Conservation (phyloP, 1,140 invertebrate species). For the Lepidurus couesii region DNA sequence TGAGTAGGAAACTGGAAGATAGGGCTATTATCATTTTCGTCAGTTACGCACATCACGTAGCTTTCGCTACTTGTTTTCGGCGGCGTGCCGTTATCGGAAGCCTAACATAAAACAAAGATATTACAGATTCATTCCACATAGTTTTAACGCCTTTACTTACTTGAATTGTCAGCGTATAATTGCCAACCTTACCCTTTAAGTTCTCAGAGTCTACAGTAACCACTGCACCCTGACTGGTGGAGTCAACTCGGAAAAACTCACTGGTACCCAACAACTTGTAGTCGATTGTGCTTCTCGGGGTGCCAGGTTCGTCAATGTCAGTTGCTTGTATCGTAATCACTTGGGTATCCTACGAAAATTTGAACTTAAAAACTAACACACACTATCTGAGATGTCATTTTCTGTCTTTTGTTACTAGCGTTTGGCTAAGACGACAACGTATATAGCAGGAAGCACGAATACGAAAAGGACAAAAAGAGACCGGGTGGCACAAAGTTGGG, state of each 20-base stretch:
- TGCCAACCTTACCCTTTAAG: constrained; percentile 1
- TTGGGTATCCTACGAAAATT: background rate
- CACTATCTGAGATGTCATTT: background rate
- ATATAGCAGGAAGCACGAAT: too few species aligned
- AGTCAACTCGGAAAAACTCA: constrained; percentile 19
- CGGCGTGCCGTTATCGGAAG: background rate
- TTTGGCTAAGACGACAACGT: too few species aligned
- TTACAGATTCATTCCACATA: background rate
- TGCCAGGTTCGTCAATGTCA: constrained; percentile 26
- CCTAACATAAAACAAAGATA: background rate
- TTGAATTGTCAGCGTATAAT: background rate
- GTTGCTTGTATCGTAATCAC: constrained; percentile 19
- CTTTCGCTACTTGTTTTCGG: background rate
- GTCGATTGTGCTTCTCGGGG: background rate
- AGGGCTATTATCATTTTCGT: constrained; percentile 24
- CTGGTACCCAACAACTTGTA: background rate
- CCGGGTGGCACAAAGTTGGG: too few species aligned
- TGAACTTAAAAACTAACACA: background rate
- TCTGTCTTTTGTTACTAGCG: too few species aligned
- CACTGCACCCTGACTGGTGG: background rate
- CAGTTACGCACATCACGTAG: constrained; percentile 23
- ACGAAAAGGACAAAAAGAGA: too few species aligned
- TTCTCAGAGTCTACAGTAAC: background rate
- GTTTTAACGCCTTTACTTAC: background rate
- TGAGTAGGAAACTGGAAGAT: background rate